Conservation (phyloP, 1,140 invertebrate genomes). For the Heliothis subflexa region DNA sequence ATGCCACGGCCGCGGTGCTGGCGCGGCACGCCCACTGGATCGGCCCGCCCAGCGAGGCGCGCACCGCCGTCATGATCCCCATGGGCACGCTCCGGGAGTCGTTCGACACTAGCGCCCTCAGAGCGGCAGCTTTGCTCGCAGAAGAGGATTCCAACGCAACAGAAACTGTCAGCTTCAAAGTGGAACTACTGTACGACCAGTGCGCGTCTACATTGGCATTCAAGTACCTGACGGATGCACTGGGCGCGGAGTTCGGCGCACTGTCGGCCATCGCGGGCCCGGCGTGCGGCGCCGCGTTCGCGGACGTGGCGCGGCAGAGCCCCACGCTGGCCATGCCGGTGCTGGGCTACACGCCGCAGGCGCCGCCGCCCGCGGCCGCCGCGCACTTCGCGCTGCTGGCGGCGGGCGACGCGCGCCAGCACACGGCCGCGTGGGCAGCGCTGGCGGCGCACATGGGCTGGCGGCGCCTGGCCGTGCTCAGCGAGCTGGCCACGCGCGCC, state of each 20-base stretch:
- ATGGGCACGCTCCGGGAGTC: constrained; percentile 48
- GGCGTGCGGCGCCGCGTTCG: constrained; percentile 71
- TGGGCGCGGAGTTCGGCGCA: constrained; percentile 66
- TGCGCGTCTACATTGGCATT: constrained; percentile 67
- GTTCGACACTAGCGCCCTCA: constrained; percentile 56
- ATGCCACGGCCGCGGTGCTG: constrained; percentile 24
- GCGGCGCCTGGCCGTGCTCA: constrained; percentile 66
- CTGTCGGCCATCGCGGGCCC: constrained; percentile 72
- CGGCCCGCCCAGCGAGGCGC: constrained; percentile 51
- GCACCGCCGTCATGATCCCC: constrained; percentile 52
- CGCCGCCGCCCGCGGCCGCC: constrained; percentile 53
- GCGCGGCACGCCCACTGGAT: constrained; percentile 52
- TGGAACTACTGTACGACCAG: constrained; percentile 66
- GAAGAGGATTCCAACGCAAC: constrained; percentile 48
- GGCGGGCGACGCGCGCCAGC: constrained; percentile 61
- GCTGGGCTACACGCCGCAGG: constrained; percentile 70
- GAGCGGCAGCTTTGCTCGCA: constrained; percentile 59
- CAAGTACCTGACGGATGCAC: constrained; percentile 67
- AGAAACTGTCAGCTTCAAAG: constrained; percentile 57
- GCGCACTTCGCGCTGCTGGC: constrained; percentile 53
- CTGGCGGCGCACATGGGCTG: constrained; percentile 59
- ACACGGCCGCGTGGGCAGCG: constrained; percentile 56
- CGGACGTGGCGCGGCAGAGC: constrained; percentile 68
- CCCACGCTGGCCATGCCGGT: constrained; percentile 63
- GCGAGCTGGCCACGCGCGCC: constrained; percentile 64